Evolutionary conservation across 2,113 vertebrate species (phyloP).

Genomic region (Stictonetta naevosa): DNA sequence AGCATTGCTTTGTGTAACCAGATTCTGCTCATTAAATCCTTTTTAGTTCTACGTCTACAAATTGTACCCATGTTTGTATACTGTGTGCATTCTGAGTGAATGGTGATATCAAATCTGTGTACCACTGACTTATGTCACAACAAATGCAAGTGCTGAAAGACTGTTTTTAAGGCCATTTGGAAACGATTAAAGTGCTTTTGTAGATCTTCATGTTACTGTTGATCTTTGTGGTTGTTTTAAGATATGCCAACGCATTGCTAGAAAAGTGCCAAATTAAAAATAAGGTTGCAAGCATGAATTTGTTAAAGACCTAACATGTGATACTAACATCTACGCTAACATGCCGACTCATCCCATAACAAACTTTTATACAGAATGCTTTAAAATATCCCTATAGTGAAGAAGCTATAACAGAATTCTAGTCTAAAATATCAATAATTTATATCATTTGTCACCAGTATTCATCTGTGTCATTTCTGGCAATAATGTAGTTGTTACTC

Average conservation of each 20-base stretch:
- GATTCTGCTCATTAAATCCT: neutral
- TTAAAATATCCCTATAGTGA: neutral
- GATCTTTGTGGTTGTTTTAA: neutral
- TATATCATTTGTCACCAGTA: neutral
- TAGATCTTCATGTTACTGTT: neutral
- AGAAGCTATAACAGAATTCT: neutral
- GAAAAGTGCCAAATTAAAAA: neutral
- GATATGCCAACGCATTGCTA: neutral
- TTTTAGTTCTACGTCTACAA: neutral
- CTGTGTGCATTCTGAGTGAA: neutral
- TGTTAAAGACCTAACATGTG: neutral
- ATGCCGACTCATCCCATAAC: neutral
- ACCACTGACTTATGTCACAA: neutral
- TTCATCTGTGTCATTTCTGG: neutral
- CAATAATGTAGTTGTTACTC: neutral
- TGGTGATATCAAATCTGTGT: conserved; percentile 19
- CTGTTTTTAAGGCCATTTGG: neutral
- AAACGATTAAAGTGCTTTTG: conserved; percentile 17
- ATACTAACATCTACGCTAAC: neutral
- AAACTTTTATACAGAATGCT: neutral
- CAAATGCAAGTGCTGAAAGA: conserved; percentile 23
- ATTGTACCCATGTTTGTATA: neutral
- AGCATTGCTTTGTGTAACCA: neutral
- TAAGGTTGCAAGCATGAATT: neutral
- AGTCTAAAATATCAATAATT: neutral